Evolutionary conservation across 2,113 vertebrate species (phyloP).

Genomic region (Plectropomus leopardus): DNA sequence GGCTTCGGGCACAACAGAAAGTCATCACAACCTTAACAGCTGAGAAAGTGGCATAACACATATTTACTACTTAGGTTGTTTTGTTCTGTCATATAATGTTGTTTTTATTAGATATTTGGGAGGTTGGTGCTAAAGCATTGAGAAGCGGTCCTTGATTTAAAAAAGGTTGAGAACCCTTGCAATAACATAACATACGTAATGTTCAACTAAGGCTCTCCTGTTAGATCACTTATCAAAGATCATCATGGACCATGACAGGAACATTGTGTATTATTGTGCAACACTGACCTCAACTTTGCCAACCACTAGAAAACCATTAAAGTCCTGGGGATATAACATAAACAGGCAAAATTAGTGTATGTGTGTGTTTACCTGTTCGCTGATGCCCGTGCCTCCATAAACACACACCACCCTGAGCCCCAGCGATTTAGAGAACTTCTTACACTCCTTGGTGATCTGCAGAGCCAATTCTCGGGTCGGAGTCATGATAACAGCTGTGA

Average conservation of each 20-base stretch:
- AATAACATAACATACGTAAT: not conserved
- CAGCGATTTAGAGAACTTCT: slow-evolving; percentile 98
- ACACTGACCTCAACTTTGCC: not conserved
- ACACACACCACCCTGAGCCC: slow-evolving; percentile 97
- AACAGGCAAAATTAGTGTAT: not conserved
- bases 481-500: slow-evolving; percentile 96
- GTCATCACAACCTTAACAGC: no score
- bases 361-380: slow-evolving; percentile 91
- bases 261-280: not conserved
- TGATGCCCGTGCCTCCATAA: slow-evolving; percentile 98
- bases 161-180: no score
- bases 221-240: not conserved
- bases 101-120: no score
- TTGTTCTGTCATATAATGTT: no score
- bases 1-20: no score
- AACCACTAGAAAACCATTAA: not conserved
- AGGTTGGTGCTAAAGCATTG: no score
- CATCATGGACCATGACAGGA: not conserved
- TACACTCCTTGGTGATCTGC: slow-evolving; percentile 99
- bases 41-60: no score
- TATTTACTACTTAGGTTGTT: no score
- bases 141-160: no score
- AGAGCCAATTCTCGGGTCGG: slow-evolving; percentile 97
- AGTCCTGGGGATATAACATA: not conserved
- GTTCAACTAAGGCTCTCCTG: not conserved